Evolutionary conservation across 2,113 vertebrate species (phyloP), one percentile per base, ranked within the genome.

Genomic region (Ptilonorhynchus violaceus): DNA sequence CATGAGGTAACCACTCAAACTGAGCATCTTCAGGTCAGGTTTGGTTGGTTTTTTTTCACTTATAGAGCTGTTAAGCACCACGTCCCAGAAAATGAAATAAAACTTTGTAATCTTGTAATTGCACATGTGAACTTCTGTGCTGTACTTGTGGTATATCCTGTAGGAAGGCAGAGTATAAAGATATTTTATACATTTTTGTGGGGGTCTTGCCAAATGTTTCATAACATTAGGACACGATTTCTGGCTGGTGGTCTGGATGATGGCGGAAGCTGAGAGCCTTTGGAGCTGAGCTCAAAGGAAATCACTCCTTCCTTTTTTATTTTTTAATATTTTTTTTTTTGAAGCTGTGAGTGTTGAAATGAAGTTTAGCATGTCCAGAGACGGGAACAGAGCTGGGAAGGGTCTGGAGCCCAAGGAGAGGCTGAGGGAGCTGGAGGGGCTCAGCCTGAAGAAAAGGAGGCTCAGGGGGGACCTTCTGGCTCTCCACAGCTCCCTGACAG

Each of bases 251-350:
- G 69, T 85, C 59, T 17, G 37, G 81, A 11, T n/a, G 9, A 5
- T 15, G 76, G 90, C 58, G 76, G 93, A 95, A 97, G 68, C 95
- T 1, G 28, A 3, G 53, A 95, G 76, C 37, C 53, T 72, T 88
- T 85, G 63, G 74, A 94, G 81, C 78, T 31, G 28, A 37, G 82
- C 91, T 83, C 19, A 60, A 60, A 97, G 94, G 85, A 96, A 96
- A 93, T 88, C 68, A 77, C 73, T 69, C 46, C 85, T 96, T 95
- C 63, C 67, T 93, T 85, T 88, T 72, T 28, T 8, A 7, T 19
- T 22, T 28, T 70, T 60, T 28, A 47, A 16, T 6, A 16, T 6
- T 35, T 46, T 53, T 21, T 46, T 66, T 52, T 52, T 89, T 25
- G 6, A 76, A 70, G 79, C 50, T 50, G 1, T 33, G 22, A 3